These are phyloP conservation scores for Trichopoda pennipes DNA, from an alignment of 2,888 invertebrate species.

Conservation along the genomic window DNA sequence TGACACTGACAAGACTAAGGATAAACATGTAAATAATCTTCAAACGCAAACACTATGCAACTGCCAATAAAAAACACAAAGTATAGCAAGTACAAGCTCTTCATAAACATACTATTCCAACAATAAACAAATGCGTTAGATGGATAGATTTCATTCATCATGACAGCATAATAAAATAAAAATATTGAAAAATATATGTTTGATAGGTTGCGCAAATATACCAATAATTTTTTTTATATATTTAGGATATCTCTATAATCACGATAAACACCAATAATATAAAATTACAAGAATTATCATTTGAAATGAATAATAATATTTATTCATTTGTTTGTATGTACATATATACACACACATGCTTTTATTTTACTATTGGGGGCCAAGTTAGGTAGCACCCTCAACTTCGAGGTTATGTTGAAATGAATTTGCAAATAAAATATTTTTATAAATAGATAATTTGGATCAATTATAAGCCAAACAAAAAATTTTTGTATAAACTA, in stretches of 20 bases:
- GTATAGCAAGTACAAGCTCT: not conserved
- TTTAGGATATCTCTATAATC: not conserved
- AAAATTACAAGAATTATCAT: not conserved
- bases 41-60: not conserved
- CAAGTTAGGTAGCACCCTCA: conserved; percentile 63
- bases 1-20: not conserved
- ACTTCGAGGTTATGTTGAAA: conserved; percentile 72
- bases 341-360: not conserved
- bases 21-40: not conserved
- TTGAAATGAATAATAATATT: not conserved
- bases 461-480: too few species aligned
- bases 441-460: not conserved
- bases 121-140: not conserved
- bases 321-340: not conserved
- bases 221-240: too few species aligned
- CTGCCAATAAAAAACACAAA: not conserved
- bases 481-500: too few species aligned
- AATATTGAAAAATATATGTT: too few species aligned
- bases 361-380: conserved; percentile 50
- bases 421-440: conserved; percentile 53
- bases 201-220: too few species aligned
- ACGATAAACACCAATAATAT: not conserved
- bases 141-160: not conserved
- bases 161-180: too few species aligned
- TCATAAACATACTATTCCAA: too few species aligned